Base-by-base conservation (phyloP, 2,888 invertebrate species). In the Schrankia costaestrigalis region DNA sequence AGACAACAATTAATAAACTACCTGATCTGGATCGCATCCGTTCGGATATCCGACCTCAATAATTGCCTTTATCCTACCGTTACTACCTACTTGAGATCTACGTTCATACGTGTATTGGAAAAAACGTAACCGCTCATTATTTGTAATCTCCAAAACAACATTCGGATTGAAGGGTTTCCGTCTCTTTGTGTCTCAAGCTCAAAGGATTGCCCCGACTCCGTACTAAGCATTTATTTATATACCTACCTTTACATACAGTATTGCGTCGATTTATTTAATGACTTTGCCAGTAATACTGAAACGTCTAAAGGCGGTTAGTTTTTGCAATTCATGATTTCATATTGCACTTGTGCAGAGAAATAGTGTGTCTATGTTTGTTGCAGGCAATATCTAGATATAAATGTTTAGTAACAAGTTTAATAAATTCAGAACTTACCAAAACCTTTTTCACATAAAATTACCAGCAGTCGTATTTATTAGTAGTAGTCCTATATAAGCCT, bases 31-130 rank as follows among this genome's bases (percentile, higher is more conserved):
- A 68, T 68, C 63, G 62, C 73, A 77, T 80, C 83, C 80, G 73
- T 66, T 74, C 75, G 81, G 76, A 82, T 69, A 74, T 79, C 74
- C 79, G 71, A 71, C 71, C 70, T 72, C 60, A 76, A 75, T 80
- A 83, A 84, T 82, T 68, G 67, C 50, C 63, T 56, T 74, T 75
- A 80, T 86, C 85, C 86, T 80, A 79, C 75, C 71, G 76, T 72
- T 78, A 75, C 63, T 22, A 36, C 11, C 14, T 38, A 25, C 35
- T 48, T 35, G 6, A 31, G 32, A 34, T 31, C 19, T 25, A 25
- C 28, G n/a, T 25, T 24, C 19, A 24, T 24, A 28, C 10, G 24
- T 43, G 31, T 29, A 31, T 8, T 30, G 41, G 43, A 73, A 76
- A 79, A 78, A 77, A 69, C 66, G 52, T 66, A 78, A 74, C 76